phyloP scores from a whole-genome alignment of 1,140 invertebrate species.

The Drosophila lini region DNA sequence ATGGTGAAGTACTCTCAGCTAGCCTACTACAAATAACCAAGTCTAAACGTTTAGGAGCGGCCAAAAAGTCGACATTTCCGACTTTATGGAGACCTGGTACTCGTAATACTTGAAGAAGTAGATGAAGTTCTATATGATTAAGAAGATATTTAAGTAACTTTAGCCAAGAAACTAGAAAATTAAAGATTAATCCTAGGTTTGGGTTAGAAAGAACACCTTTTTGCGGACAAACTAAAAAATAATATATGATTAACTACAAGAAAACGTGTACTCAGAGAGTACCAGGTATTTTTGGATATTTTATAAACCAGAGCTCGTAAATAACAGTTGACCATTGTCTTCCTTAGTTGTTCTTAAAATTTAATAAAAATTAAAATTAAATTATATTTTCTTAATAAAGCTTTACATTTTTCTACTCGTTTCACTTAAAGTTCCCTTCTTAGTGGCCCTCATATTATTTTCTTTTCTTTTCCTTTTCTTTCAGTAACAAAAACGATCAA shows the following conservation, averaged over 20 bases:
- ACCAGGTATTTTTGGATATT: not conserved
- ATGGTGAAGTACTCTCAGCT: slow-evolving; percentile 34
- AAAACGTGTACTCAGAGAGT: not conserved
- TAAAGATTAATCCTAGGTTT: not conserved
- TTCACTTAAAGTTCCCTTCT: not conserved
- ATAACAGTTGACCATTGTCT: not conserved
- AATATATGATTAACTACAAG: not conserved
- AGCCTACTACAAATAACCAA: slow-evolving; percentile 38
- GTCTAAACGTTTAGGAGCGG: slow-evolving; percentile 4
- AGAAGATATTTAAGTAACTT: not conserved
- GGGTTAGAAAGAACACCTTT: not conserved
- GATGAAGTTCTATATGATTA: not conserved
- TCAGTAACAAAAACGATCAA: not conserved
- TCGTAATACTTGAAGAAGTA: not conserved
- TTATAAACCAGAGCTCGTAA: not conserved
- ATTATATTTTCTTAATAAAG: not conserved
- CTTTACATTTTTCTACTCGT: not conserved
- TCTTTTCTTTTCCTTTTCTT: no score
- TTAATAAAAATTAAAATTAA: no score
- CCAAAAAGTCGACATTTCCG: slow-evolving; percentile 1
- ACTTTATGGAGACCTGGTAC: slow-evolving; percentile 2
- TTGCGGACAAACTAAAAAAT: not conserved
- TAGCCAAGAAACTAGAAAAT: not conserved
- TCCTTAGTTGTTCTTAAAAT: not conserved
- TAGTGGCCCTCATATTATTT: no score